Base-by-base conservation (phyloP, 2,797 vertebrate genomes). In the Nyctibius grandis region DNA sequence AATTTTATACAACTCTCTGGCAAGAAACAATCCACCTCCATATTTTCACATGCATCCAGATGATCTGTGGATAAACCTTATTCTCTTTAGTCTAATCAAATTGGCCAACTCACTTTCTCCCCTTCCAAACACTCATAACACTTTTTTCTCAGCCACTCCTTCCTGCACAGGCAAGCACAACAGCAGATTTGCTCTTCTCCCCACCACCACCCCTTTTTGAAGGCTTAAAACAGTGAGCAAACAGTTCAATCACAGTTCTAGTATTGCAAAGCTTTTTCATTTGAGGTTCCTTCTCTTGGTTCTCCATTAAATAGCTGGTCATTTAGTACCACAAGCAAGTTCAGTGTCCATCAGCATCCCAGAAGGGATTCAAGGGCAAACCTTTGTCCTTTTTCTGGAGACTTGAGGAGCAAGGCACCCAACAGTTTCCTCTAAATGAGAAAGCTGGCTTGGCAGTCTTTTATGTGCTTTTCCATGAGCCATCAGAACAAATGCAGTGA, bases 21-120 rank as follows among this genome's bases (percentile, higher is more conserved):
- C 89, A 96, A 81, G 95, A 95, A 94, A 44, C 79, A 82, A 90
- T 82, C 91, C 73, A 73, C 47, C 61, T 93, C 79, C 90, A 20
- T 48, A 54, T 44, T 82, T 77, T 88, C 87, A 68, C 70, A 96
- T 60, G 74, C 77, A 91, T 74, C 64, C 59, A 89, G 89, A 85
- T 60, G 38, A 89, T 82, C 54, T 70, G 74, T 83, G 91, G 79
- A 67, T 74, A 86, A 93, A 33, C 7, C 60, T 91, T 72, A 56
- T 65, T 80, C 89, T 92, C 78, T 59, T n/a, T 34, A 65, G 85
- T 47, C 48, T 72, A 80, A 86, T 68, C 74, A 80, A 74, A 69
- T 36, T 47, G 75, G 28, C 73, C 76, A 60, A 12, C 57, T 81
- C 25, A n/a, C 65, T 87, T 75, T 79, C 79, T 83, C 12, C 15